phyloP scores from a whole-genome alignment of 2,797 vertebrate genomes.

The Melanotaenia maccullochi region DNA sequence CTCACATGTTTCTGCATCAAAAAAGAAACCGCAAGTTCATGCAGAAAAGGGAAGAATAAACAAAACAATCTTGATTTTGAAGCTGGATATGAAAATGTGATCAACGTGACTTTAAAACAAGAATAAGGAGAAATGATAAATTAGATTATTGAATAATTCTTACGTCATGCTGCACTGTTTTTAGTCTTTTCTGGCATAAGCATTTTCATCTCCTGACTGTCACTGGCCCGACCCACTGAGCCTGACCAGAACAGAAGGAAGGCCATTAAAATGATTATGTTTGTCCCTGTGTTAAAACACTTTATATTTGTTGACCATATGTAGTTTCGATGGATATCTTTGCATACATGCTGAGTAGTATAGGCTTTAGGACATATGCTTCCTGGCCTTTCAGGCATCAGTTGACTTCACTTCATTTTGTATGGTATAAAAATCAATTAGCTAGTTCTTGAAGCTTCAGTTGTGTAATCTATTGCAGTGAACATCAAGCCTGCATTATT shows the following conservation, averaged over 20 bases:
- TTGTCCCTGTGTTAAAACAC: background rate
- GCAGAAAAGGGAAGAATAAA: background rate
- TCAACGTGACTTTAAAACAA: constrained; percentile 21
- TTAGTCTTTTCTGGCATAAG: constrained; percentile 16
- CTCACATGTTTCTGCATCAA: background rate
- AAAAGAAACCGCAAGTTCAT: background rate
- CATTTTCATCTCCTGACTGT: constrained; percentile 15
- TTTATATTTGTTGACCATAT: background rate
- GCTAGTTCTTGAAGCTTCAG: constrained; percentile 18
- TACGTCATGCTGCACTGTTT: background rate
- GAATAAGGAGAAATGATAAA: constrained; percentile 2
- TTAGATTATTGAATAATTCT: constrained; percentile 1
- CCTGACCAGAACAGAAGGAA: background rate
- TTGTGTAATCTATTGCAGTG: constrained; percentile 20
- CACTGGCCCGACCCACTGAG: background rate
- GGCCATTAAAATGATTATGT: background rate
- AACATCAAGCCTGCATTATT: constrained; percentile 28
- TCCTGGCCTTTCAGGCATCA: background rate
- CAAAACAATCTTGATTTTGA: background rate
- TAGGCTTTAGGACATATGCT: background rate
- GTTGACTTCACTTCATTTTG: constrained; percentile 10
- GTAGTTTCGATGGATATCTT: background rate
- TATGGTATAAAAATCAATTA: constrained; percentile 17
- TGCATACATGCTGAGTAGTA: background rate
- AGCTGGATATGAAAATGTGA: constrained; percentile 5